These are phyloP conservation scores for Epizoanthus ramosus DNA, from an alignment of 92 coral and sea anemone genomes.

Conservation along the genomic window DNA sequence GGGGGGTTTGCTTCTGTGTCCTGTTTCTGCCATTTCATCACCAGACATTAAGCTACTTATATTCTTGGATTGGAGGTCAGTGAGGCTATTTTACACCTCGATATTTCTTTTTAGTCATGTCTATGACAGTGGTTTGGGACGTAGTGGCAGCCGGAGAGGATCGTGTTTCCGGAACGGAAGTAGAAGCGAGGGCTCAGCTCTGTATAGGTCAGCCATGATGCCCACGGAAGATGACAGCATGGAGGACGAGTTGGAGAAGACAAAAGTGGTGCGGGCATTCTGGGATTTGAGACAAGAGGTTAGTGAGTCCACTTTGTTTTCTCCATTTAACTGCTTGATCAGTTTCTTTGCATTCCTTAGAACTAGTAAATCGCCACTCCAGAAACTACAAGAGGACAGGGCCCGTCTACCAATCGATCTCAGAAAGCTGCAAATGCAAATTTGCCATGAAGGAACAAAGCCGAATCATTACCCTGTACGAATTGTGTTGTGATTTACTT, in stretches of 20 bases:
- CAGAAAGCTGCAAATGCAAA: no score
- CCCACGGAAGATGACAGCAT: constrained; percentile 61
- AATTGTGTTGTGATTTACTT: no score
- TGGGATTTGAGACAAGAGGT: constrained; percentile 99
- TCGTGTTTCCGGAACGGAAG: constrained; percentile 56
- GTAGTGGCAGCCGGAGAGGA: constrained; percentile 40
- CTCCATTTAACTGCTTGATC: not conserved
- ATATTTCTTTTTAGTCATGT: constrained; percentile 49
- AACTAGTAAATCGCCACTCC: not conserved
- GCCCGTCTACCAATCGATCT: no score
- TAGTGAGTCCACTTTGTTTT: not conserved
- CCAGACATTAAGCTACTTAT: no score
- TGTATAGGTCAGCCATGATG: constrained; percentile 61
- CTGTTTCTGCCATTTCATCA: no score
- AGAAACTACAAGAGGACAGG: no score
- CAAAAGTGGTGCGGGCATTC: constrained; percentile 94
- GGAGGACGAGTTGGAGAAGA: constrained; percentile 92
- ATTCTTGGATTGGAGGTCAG: no score
- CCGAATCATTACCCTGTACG: no score
- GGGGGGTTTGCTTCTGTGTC: no score
- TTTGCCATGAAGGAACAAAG: no score
- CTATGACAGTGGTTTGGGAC: constrained; percentile 84
- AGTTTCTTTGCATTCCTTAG: not conserved
- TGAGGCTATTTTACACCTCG: not conserved
- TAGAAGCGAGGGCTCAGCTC: constrained; percentile 74